Evolutionary conservation across 2,797 vertebrate species (phyloP), one percentile per base, ranked within the genome.

Genomic region (Phataginus tricuspis): DNA sequence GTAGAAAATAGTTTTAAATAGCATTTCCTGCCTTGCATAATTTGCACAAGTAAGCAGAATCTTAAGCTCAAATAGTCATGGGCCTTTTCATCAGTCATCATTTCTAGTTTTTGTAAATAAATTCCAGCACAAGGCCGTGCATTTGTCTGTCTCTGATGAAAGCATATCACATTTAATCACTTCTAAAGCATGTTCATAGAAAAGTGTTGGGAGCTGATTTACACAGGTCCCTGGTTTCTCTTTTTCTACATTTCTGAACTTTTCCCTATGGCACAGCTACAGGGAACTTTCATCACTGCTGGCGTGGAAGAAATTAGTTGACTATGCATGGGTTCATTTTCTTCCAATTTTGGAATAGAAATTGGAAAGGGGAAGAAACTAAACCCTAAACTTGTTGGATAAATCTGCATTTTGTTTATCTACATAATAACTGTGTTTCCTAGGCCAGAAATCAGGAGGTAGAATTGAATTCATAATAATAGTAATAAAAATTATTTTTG

Each of bases 1-100:
- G 86, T 78, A 78, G 51, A 92, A 94, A 61, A 74, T n/a, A 78
- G 68, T 84, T 90, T 78, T 72, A 97, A 86, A 53, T 68, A 91
- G 49, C 31, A 79, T 88, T 85, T 95, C 66, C 68, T 93, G 34
- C 37, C n/a, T 96, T 93, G 64, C 15, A 13, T 84, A 91, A 84
- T 79, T 86, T 87, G 66, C 27, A 39, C 31, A 55, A 74, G 45
- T 11, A 59, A 57, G 86, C 27, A 78, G 53, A 64, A 39, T 80
- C 64, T 91, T 86, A 53, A 72, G 63, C 66, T 83, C 53, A 66
- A n/a, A 69, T 39, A 66, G 53, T 86, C 49, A 3, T 1, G 21
- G 21, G 68, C 6, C 61, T 95, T 93, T 53, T 9, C 34, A 85
- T 96, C 49, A 34, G 37, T 45, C 42, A 80, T 92, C 59, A 37